Evolutionary conservation across 1,140 invertebrate species (phyloP).

Genomic region (Gryon sp.): DNA sequence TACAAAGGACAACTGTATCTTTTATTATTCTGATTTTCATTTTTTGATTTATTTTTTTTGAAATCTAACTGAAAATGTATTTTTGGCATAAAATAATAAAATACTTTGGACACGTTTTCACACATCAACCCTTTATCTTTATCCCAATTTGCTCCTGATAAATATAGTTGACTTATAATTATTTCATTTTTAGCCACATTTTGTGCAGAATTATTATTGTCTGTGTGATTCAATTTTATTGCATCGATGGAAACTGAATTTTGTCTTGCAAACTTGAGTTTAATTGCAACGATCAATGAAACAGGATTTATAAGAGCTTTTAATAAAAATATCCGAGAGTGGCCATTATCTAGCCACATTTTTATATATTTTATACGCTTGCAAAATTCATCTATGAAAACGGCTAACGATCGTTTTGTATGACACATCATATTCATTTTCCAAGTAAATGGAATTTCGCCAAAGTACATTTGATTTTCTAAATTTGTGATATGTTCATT

Average conservation of each 20-base stretch:
- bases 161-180: conserved; percentile 88
- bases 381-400: conserved; percentile 67
- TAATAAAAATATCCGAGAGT: conserved; percentile 83
- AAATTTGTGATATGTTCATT: conserved; percentile 82
- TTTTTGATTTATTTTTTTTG: conserved; percentile 61
- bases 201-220: conserved; percentile 56
- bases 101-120: conserved; percentile 88
- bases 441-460: conserved; percentile 80
- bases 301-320: conserved; percentile 86
- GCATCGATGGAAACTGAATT: conserved; percentile 82
- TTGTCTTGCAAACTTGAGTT: conserved; percentile 84
- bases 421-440: conserved; percentile 51
- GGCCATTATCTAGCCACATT: conserved; percentile 82
- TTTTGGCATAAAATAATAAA: conserved; percentile 87
- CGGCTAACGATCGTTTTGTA: conserved; percentile 55
- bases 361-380: conserved; percentile 69
- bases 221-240: conserved; percentile 81
- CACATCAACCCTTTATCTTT: conserved; percentile 79
- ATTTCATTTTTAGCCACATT: conserved; percentile 83
- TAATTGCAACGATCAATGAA: conserved; percentile 84
- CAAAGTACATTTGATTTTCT: conserved; percentile 79
- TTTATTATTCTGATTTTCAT: conserved; percentile 40
- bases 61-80: conserved; percentile 83
- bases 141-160: conserved; percentile 92
- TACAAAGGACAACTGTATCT: conserved; percentile 91